Evolutionary conservation across 2,113 vertebrate genomes (phyloP), one percentile per base, ranked within the genome.

Genomic region (Cranoglanis bouderius): DNA sequence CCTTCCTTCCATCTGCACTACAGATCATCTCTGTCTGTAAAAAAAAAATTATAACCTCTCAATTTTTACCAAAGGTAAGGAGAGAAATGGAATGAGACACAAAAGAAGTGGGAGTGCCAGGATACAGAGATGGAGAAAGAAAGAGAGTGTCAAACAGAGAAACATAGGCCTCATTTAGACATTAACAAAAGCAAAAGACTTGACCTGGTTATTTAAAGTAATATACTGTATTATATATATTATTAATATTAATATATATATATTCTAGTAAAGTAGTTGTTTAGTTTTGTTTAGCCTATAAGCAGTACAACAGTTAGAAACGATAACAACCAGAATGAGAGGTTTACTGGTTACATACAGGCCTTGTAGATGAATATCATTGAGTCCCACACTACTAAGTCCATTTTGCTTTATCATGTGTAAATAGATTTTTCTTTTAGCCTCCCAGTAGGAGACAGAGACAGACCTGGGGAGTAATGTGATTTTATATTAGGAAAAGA

Each of bases 11-110:
- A 13, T 49, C 74, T 77, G 74, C 24, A 49, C 87, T 78, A 26
- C 77, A 89, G 83, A 82, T 80, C 61, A 57, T 88, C 90, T 86
- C 85, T 87, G 67, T 86, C 26, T 49, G 80, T 53, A 92, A 88
- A 87, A 51, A n/a, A 80, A 19, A 16, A 10, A n/a, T 13, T n/a
- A n/a, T n/a, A n/a, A 78, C 4, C 75, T 49, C 75, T 49, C 13
- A 1, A 51, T n/a, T 18, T 78, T 51, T 78, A 6, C 3, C 40
- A 49, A 75, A 75, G 19, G 43, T 5, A 1, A 43, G 38, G 18
- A 26, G 72, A 29, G 0, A 29, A 78, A 78, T 78, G 26, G 24
- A n/a, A 29, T 29, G 4, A 49, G 12, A 49, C 26, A 46, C 24
- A 75, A 70, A 65, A 43, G 10, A 70, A 35, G 65, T 18, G 16